Percentiles rank a stretch among this genome's conserved stretches.
These are phyloP conservation scores for Mamestra brassicae DNA, from an alignment of 2,888 invertebrate genomes.

Conservation along the genomic window DNA sequence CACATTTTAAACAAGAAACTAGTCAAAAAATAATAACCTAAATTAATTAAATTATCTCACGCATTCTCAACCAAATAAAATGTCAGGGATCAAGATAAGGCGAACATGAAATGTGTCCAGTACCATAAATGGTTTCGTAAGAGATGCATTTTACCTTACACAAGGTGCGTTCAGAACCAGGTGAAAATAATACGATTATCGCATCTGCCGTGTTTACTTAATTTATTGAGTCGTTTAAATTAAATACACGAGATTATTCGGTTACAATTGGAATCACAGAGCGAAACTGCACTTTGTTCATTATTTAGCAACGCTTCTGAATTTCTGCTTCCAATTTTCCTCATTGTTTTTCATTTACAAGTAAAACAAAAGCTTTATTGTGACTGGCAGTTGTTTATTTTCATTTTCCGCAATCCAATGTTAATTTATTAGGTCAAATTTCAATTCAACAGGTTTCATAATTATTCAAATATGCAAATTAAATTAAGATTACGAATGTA, in stretches of 20 bases:
- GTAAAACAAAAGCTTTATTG: constrained; percentile 8
- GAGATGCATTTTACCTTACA: constrained; percentile 67
- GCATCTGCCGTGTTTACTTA: constrained; percentile 75
- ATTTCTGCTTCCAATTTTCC: constrained; percentile 16
- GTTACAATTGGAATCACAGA: constrained; percentile 31
- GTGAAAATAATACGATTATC: constrained; percentile 71
- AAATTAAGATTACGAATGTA: constrained; percentile 47
- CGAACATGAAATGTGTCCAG: constrained; percentile 73
- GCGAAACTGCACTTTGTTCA: constrained; percentile 26
- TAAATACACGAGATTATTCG: constrained; percentile 39
- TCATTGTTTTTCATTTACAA: constrained; percentile 3
- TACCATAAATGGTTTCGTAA: constrained; percentile 76
- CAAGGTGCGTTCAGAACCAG: constrained; percentile 80
- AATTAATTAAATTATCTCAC: constrained; percentile 49
- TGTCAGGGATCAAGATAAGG: constrained; percentile 75
- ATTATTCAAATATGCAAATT: constrained; percentile 28
- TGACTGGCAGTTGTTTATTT: not conserved
- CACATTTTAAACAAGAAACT: constrained; percentile 13
- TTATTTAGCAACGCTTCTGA: constrained; percentile 33
- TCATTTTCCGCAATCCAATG: not conserved
- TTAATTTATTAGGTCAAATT: constrained; percentile 9
- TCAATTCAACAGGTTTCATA: constrained; percentile 7
- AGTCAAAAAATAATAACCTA: constrained; percentile 30
- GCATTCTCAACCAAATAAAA: constrained; percentile 69
- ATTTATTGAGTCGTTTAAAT: constrained; percentile 51